A percentile compares a stretch with the other conserved stretches of the same genome.
Evolutionary conservation across 2,888 invertebrate species (phyloP).

Genomic region (Muschampia plurimacula): DNA sequence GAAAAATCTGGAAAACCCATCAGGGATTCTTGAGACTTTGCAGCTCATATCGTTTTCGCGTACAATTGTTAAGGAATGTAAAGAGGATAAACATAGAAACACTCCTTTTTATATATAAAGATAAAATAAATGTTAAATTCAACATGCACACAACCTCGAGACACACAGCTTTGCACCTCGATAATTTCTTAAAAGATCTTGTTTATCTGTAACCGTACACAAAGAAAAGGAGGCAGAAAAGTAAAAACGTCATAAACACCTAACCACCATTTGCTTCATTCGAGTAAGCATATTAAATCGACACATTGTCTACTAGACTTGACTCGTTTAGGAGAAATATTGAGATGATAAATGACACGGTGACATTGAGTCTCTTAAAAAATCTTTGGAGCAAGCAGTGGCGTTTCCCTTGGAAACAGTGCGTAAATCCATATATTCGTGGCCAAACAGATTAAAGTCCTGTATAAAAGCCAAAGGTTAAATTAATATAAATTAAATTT

Average conservation of each 20-base stretch:
- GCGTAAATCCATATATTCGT: no score
- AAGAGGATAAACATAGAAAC: no score
- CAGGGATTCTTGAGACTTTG: not conserved
- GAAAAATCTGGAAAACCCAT: no score
- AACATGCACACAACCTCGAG: no score
- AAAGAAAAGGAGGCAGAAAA: conserved; percentile 9
- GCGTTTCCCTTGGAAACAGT: no score
- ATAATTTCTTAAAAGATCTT: conserved; percentile 3
- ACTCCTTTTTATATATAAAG: no score
- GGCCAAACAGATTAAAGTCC: no score
- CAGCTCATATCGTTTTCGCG: not conserved
- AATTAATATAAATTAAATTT: no score
- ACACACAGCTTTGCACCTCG: not conserved
- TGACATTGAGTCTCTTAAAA: no score
- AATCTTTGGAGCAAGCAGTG: conserved; percentile 20
- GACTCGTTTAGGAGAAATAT: not conserved
- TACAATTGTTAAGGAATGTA: not conserved
- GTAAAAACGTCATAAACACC: conserved; percentile 17
- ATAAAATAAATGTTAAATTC: no score
- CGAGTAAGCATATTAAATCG: conserved; percentile 21
- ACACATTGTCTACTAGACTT: conserved; percentile 15
- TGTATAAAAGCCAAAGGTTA: no score
- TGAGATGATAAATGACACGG: not conserved
- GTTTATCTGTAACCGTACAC: conserved; percentile 6
- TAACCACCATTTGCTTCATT: not conserved